Evolutionary conservation across 2,888 invertebrate genomes (phyloP).

Genomic region (Lamproptera curius): DNA sequence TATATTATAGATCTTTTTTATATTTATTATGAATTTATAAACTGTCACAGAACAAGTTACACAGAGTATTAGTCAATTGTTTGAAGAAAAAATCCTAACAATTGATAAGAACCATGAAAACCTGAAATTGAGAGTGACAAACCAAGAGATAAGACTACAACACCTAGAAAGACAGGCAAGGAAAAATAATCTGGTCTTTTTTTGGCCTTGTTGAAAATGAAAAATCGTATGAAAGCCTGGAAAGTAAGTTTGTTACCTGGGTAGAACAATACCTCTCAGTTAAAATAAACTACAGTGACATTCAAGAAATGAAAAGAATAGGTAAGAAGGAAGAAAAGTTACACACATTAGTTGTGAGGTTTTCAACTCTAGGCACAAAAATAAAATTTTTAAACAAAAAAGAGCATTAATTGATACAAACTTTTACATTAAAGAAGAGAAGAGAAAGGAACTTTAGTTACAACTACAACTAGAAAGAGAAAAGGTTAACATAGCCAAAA

Average conservation of each 20-base stretch:
- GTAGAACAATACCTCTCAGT: too few species aligned
- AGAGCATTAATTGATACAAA: not conserved
- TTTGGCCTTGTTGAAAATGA: not conserved
- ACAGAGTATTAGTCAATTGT: not conserved
- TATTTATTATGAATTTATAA: too few species aligned
- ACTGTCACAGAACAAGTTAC: not conserved
- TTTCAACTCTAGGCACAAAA: not conserved
- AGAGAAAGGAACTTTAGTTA: not conserved
- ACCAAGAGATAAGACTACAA: not conserved
- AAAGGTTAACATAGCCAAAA: not conserved
- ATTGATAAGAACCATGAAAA: not conserved
- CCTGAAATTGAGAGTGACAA: not conserved
- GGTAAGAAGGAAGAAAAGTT: too few species aligned
- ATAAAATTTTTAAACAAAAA: not conserved
- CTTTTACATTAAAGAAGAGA: not conserved
- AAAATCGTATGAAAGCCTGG: not conserved
- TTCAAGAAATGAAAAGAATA: too few species aligned
- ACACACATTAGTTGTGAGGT: not conserved
- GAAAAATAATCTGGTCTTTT: too few species aligned
- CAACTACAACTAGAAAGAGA: not conserved
- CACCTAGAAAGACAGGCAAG: not conserved
- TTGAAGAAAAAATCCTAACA: not conserved
- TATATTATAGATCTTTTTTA: too few species aligned
- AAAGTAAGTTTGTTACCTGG: too few species aligned
- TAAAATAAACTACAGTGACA: too few species aligned